phyloP scores from a whole-genome alignment of 2,888 invertebrate genomes.

The Lepidocyrtoides sp. region DNA sequence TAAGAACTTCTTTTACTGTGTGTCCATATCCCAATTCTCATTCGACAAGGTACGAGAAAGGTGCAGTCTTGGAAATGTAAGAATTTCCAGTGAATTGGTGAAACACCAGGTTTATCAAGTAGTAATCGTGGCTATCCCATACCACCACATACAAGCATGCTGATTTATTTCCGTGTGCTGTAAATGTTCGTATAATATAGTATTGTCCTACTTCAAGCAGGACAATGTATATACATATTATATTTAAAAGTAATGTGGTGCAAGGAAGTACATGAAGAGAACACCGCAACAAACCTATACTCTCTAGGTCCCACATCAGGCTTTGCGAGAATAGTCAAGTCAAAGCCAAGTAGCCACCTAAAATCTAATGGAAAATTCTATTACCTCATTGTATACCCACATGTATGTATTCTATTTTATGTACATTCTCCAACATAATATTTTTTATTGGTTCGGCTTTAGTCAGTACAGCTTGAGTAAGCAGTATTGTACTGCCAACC shows the following conservation, averaged over 20 bases:
- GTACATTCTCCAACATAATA: no score
- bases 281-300: background rate
- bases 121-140: conserved; percentile 22
- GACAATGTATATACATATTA: no score
- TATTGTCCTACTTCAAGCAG: background rate
- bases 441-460: no score
- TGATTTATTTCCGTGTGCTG: conserved; percentile 10
- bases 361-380: no score
- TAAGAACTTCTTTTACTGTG: conserved; percentile 33
- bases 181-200: background rate
- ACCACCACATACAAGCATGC: conserved; percentile 2
- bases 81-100: conserved; percentile 14
- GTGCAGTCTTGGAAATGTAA: background rate
- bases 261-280: conserved; percentile 34
- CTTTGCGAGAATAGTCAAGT: no score
- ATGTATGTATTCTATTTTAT: no score
- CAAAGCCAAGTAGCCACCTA: no score
- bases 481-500: background rate
- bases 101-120: conserved; percentile 25
- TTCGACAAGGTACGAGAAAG: background rate
- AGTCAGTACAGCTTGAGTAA: no score
- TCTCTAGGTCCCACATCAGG: no score
- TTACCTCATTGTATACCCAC: no score
- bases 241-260: background rate
- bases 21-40: background rate